Percentiles rank a stretch among this genome's conserved stretches.
Conservation (phyloP, 2,888 invertebrate genomes). For the Scrobipalpa atriplicella region DNA sequence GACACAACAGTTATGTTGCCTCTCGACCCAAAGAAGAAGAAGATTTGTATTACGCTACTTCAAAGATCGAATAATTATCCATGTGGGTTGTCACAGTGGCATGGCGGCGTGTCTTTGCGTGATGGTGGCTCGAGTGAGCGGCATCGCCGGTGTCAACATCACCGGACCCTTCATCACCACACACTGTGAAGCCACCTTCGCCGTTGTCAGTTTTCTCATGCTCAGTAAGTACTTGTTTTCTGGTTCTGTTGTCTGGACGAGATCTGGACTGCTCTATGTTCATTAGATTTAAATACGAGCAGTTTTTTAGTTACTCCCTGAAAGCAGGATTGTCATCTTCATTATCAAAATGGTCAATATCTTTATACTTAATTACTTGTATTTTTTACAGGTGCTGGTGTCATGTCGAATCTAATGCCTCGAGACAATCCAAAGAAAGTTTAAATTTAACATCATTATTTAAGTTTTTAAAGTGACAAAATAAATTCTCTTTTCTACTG, state of each 20-base stretch:
- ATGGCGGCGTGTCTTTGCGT: constrained; percentile 43
- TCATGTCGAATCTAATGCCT: background rate
- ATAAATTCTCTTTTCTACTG: too few species aligned
- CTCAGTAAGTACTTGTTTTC: background rate
- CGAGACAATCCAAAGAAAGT: background rate
- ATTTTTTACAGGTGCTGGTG: background rate
- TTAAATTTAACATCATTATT: background rate
- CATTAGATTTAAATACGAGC: too few species aligned
- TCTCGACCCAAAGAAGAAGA: too few species aligned
- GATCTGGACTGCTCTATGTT: too few species aligned
- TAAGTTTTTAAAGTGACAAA: too few species aligned
- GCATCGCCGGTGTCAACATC: constrained; percentile 38
- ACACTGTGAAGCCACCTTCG: constrained; percentile 37
- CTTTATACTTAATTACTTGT: background rate
- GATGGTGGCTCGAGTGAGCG: constrained; percentile 40
- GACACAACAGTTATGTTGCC: too few species aligned
- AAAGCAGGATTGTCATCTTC: too few species aligned
- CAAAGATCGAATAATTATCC: too few species aligned
- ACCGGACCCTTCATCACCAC: constrained; percentile 36
- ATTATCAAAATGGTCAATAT: too few species aligned
- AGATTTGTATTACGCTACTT: too few species aligned
- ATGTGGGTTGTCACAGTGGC: constrained; percentile 34
- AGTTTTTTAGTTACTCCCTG: too few species aligned
- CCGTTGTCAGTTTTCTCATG: constrained; percentile 14
- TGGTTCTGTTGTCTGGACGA: too few species aligned